A percentile compares a stretch with the other conserved stretches of the same genome.
These are phyloP conservation scores for Columba janthina DNA, from an alignment of 2,113 vertebrate species.

Conservation along the genomic window DNA sequence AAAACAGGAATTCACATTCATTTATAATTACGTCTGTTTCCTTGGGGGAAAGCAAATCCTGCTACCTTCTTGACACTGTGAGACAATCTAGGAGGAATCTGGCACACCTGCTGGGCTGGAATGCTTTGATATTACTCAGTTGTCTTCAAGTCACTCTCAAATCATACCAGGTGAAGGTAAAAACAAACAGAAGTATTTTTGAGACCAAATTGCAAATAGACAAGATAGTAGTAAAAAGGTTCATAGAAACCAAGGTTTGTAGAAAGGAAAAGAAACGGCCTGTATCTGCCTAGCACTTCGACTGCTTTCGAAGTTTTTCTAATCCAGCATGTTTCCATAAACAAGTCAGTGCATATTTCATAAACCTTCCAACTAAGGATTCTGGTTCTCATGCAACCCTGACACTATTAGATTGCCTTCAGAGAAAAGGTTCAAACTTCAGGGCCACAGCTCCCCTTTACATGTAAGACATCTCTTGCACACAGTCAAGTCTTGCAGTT, in stretches of 20 bases:
- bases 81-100: background rate
- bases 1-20: background rate
- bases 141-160: background rate
- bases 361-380: background rate
- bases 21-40: background rate
- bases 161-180: background rate
- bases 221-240: background rate
- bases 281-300: background rate
- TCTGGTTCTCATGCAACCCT: background rate
- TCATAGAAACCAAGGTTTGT: background rate
- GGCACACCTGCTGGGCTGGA: background rate
- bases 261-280: background rate
- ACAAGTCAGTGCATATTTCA: background rate
- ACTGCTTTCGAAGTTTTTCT: background rate
- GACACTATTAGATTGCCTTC: background rate
- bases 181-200: background rate
- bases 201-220: background rate
- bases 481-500: background rate
- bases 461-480: background rate
- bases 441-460: background rate
- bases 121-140: slow-evolving; percentile 19
- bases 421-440: background rate
- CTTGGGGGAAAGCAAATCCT: background rate
- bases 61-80: background rate
- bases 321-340: background rate